Base-by-base conservation (phyloP, 2,797 vertebrate species). In the Spheniscus humboldti region DNA sequence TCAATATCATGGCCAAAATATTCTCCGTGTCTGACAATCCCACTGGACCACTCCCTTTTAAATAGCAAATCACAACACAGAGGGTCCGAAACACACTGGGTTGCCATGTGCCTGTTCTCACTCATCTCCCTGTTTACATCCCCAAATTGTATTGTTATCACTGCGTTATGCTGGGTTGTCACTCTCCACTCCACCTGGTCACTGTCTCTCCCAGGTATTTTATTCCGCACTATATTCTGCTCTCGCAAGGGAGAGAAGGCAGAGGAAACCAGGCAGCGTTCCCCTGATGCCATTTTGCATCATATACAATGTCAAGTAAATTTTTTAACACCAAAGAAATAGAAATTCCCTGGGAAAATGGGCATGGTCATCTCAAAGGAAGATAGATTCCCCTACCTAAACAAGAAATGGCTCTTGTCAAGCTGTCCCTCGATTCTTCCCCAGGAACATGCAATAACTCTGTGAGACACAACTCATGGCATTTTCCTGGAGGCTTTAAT, bases 81-180 rank as follows among this genome's bases (percentile, higher is more conserved):
- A 43, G 35, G 31, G 18, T 16, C 43, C 1, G 11, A n/a, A 30
- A 22, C 41, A 12, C 8, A 1, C 5, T 2, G 25, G 35, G 43
- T 15, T 66, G 64, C 56, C 19, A 6, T 0, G 16, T 23, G 48
- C 31, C 76, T 31, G 31, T n/a, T 50, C 7, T n/a, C 45, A 10
- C 53, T 28, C 45, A 6, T 35, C 48, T 64, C 33, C 41, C 27
- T 19, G 9, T 18, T n/a, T 16, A 11, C 37, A 10, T 30, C 68
- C 47, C 31, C 47, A 23, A 6, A 39, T 1, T 3, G 25, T 4
- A 25, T 17, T 1, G 1, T 15, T 35, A 12, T 23, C 12, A 6
- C 22, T 4, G 28, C 3, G 2, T 23, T 28, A 16, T 4, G 5
- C 55, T 23, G 56, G 30, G 56, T 5, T 48, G 48, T 13, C 27